Evolutionary conservation across 2,113 vertebrate species (phyloP).

Genomic region (Turnix velox): DNA sequence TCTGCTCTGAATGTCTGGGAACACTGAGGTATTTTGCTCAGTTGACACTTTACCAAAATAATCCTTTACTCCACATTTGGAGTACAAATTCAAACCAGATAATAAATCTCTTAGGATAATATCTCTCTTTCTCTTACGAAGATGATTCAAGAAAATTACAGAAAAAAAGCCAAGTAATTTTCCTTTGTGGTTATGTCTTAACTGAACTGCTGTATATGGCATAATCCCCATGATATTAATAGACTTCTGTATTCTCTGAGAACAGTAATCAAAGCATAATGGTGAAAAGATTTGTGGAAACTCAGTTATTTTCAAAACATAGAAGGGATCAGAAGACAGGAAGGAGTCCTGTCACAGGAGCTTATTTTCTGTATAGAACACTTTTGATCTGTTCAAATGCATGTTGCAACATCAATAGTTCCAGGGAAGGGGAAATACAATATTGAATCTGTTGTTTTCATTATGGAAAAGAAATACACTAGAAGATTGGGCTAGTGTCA

Average conservation of each 20-base stretch:
- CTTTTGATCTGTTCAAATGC: neutral
- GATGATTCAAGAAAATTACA: neutral
- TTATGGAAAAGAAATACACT: neutral
- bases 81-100: neutral
- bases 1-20: neutral
- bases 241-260: neutral
- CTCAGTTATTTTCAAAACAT: neutral
- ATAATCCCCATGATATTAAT: neutral
- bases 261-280: neutral
- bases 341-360: neutral
- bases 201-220: rapidly evolving
- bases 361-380: neutral
- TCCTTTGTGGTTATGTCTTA: neutral
- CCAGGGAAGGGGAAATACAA: neutral
- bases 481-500: neutral
- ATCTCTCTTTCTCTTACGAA: neutral
- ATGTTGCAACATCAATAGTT: neutral
- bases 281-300: neutral
- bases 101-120: neutral
- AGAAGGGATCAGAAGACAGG: neutral
- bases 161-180: neutral
- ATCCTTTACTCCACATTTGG: neutral
- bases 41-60: neutral
- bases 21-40: neutral
- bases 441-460: neutral